Conservation (phyloP, 2,888 invertebrate species). For the Plusia festucae region DNA sequence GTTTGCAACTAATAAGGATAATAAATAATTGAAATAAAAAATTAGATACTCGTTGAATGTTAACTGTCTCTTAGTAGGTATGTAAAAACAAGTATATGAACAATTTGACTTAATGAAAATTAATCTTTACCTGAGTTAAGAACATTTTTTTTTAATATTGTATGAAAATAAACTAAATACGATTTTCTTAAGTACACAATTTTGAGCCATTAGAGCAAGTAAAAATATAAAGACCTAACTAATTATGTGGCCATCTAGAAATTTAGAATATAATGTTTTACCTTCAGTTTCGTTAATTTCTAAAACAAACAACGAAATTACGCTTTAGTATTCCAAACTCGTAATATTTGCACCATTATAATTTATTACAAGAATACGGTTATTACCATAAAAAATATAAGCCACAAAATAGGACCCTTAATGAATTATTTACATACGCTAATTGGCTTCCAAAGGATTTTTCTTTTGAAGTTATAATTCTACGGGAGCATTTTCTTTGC, state of each 20-base stretch:
- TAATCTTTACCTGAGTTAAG: no score
- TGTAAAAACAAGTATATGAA: no score
- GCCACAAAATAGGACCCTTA: slow-evolving; percentile 12
- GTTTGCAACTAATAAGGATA: neutral
- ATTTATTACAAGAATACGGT: neutral
- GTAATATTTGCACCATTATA: slow-evolving; percentile 4
- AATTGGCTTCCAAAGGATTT: slow-evolving; percentile 22
- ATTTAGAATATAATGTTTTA: neutral
- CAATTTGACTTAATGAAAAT: no score
- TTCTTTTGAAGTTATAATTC: slow-evolving; percentile 15
- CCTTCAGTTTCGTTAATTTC: neutral
- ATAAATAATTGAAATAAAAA: neutral
- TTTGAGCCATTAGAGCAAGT: no score
- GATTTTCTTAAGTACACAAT: no score
- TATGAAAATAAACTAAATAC: no score
- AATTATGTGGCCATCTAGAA: neutral
- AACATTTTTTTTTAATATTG: no score
- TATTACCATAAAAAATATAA: slow-evolving; percentile 14
- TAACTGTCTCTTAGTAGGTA: no score
- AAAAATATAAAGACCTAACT: no score
- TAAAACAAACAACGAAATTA: neutral
- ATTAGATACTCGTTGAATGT: no score
- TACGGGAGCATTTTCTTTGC: slow-evolving; percentile 17
- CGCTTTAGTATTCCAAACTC: neutral
- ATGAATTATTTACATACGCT: slow-evolving; percentile 31